Evolutionary conservation across 2,888 invertebrate genomes (phyloP).

Genomic region (Sarcophaga caerulescens): DNA sequence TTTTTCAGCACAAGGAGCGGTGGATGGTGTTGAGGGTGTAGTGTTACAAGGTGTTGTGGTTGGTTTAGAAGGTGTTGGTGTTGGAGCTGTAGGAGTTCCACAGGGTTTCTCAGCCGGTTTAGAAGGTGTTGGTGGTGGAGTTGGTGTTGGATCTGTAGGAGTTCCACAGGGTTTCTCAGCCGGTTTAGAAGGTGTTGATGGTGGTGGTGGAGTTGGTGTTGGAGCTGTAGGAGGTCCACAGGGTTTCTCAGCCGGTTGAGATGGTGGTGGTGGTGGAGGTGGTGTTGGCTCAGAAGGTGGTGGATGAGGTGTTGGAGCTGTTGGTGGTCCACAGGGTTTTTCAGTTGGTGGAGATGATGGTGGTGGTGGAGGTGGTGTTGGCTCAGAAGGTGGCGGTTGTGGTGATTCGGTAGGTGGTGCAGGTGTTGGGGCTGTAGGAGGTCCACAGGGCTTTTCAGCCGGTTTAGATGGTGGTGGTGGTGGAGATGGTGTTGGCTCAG

Average conservation of each 20-base stretch:
- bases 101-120: background rate
- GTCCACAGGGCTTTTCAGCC: background rate
- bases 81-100: no score
- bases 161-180: background rate
- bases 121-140: background rate
- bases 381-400: background rate
- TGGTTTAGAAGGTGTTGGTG: background rate
- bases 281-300: background rate
- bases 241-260: background rate
- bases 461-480: slow-evolving; percentile 3
- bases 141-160: slow-evolving; percentile 1
- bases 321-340: background rate
- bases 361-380: background rate
- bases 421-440: background rate
- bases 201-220: slow-evolving; percentile 10
- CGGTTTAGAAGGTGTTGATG: background rate
- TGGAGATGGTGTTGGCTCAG: background rate
- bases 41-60: slow-evolving; percentile 1
- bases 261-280: background rate
- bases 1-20: background rate
- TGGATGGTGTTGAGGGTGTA: background rate
- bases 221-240: background rate
- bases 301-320: background rate
- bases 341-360: background rate
- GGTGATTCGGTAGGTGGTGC: no score